phyloP scores from a whole-genome alignment of 2,888 invertebrate genomes.

The Anarsia innoxiella region DNA sequence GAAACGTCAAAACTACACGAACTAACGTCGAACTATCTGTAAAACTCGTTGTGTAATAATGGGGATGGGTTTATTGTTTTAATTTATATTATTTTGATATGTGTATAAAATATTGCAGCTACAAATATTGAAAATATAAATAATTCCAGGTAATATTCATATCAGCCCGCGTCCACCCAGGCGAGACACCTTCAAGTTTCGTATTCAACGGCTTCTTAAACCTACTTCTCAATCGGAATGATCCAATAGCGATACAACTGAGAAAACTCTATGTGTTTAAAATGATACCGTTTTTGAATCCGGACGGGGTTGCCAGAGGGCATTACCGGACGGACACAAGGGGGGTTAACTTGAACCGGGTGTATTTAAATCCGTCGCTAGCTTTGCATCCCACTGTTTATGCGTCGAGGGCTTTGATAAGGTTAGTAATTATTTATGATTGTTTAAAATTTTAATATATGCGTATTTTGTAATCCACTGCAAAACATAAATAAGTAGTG shows the following conservation, averaged over 20 bases:
- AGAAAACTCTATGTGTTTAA: slow-evolving; percentile 90
- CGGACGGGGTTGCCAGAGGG: slow-evolving; percentile 91
- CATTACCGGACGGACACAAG: slow-evolving; percentile 91
- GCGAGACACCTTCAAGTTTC: slow-evolving; percentile 93
- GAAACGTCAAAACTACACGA: no score
- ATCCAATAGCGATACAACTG: slow-evolving; percentile 82
- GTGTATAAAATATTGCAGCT: no score
- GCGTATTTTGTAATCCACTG: no score
- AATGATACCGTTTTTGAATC: slow-evolving; percentile 92
- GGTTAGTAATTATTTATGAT: slow-evolving; percentile 55
- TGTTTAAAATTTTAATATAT: no score
- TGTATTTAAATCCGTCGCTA: slow-evolving; percentile 87
- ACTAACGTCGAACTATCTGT: no score
- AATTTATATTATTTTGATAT: no score
- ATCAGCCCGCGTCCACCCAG: slow-evolving; percentile 93
- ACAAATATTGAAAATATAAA: background rate
- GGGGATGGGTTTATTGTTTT: no score
- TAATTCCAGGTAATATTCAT: slow-evolving; percentile 82
- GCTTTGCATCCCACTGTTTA: slow-evolving; percentile 88
- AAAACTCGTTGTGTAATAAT: no score
- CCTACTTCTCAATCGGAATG: slow-evolving; percentile 82
- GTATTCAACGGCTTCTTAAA: slow-evolving; percentile 92
- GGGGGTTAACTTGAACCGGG: slow-evolving; percentile 91
- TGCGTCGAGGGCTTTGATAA: slow-evolving; percentile 85
- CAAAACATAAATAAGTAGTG: no score